Evolutionary conservation across 2,888 invertebrate genomes (phyloP).

Genomic region (Desoria tigrina): DNA sequence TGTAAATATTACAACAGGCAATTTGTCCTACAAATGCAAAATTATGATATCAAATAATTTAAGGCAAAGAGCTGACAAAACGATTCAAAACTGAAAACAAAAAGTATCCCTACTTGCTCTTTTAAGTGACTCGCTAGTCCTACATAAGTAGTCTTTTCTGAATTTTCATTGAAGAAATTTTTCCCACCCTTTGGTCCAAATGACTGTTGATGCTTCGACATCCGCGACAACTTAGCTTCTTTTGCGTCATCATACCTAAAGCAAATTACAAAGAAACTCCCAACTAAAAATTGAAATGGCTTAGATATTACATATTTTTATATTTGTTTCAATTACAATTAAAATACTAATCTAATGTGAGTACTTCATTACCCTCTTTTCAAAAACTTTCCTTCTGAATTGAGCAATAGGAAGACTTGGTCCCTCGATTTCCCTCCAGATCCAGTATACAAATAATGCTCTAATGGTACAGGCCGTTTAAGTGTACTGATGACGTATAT

Average conservation of each 20-base stretch:
- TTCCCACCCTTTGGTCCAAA: conserved; percentile 47
- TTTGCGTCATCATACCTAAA: conserved; percentile 47
- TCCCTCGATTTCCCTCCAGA: conserved; percentile 66
- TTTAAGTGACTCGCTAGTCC: conserved; percentile 80
- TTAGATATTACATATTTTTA: too few species aligned
- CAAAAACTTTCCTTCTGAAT: conserved; percentile 73
- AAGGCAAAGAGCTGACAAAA: background rate
- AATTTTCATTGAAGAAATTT: conserved; percentile 58
- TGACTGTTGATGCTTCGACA: conserved; percentile 43
- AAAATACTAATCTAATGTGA: background rate
- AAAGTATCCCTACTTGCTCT: conserved; percentile 61
- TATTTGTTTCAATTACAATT: too few species aligned
- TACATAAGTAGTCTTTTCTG: conserved; percentile 80
- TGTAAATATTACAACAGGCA: conserved; percentile 93
- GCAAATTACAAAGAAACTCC: too few species aligned
- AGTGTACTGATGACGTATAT: conserved; percentile 88
- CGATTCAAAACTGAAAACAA: conserved; percentile 16
- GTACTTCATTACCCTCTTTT: conserved; percentile 66
- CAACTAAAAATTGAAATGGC: too few species aligned
- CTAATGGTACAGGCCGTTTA: conserved; percentile 91
- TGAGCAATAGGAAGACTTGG: conserved; percentile 76
- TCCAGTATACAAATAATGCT: conserved; percentile 89
- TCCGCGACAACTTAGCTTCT: conserved; percentile 45
- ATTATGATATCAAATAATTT: conserved; percentile 15
- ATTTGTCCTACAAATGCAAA: conserved; percentile 64